Percentiles rank a stretch among this genome's conserved stretches.
phyloP scores from a whole-genome alignment of 2,888 invertebrate species.

The Leptothorax acervorum region DNA sequence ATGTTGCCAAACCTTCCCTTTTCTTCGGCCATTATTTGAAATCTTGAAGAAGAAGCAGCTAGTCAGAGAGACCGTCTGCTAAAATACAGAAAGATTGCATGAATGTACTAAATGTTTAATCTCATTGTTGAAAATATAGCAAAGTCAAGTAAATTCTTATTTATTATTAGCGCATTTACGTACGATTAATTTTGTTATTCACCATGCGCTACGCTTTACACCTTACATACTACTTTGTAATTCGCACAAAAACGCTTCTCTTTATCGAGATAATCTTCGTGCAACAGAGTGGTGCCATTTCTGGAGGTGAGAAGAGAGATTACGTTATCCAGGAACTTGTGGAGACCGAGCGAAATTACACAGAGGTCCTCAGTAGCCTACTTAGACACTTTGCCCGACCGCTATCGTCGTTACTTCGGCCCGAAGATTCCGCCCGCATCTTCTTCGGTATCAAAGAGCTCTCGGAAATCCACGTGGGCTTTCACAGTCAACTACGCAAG shows the following conservation, averaged over 20 bases:
- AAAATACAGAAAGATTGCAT: slow-evolving; percentile 27
- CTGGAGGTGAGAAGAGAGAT: slow-evolving; percentile 93
- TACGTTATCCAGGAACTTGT: slow-evolving; percentile 97
- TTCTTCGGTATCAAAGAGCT: slow-evolving; percentile 97
- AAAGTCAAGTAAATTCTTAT: background rate
- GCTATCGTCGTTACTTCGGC: slow-evolving; percentile 90
- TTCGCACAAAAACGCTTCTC: background rate
- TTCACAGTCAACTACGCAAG: slow-evolving; percentile 92
- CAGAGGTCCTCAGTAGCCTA: slow-evolving; percentile 95
- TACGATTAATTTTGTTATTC: slow-evolving; percentile 21
- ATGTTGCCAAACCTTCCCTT: background rate
- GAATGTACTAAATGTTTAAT: slow-evolving; percentile 37
- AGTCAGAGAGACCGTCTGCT: background rate
- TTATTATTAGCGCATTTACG: slow-evolving; percentile 31
- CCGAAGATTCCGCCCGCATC: slow-evolving; percentile 92
- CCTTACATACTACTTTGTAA: background rate
- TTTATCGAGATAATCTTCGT: slow-evolving; percentile 27
- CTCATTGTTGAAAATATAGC: background rate
- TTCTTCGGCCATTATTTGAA: background rate
- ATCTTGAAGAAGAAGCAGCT: background rate
- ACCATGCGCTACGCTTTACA: slow-evolving; percentile 18
- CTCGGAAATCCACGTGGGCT: slow-evolving; percentile 94
- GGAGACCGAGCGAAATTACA: slow-evolving; percentile 98
- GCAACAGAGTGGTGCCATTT: slow-evolving; percentile 77
- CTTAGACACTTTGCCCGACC: slow-evolving; percentile 93